phyloP scores from a whole-genome alignment of 2,797 vertebrate genomes.

The Spondyliosoma cantharus region DNA sequence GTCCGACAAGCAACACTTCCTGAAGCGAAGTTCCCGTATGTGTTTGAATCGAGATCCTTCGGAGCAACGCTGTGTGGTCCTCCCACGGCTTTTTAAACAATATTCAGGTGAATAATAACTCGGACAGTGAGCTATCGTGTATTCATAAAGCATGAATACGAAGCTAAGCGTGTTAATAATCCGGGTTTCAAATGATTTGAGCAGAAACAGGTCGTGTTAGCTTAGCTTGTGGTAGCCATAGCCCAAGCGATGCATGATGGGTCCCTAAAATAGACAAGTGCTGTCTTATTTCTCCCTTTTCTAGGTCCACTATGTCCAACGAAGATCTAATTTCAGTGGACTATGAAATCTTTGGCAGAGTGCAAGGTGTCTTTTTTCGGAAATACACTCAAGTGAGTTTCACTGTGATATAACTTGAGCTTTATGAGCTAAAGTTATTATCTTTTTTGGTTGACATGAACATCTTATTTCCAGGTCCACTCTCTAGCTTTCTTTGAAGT shows the following conservation, averaged over 20 bases:
- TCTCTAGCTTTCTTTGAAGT: neutral
- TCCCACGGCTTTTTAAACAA: neutral
- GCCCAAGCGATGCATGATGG: neutral
- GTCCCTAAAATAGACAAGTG: neutral
- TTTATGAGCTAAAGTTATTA: neutral
- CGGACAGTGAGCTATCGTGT: accelerated
- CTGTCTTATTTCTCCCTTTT: slow-evolving; percentile 16
- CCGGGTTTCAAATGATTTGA: neutral
- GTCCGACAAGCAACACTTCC: slow-evolving; percentile 58
- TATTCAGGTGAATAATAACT: slow-evolving; percentile 43
- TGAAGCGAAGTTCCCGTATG: slow-evolving; percentile 52
- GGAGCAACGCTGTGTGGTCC: neutral
- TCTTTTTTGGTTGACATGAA: neutral
- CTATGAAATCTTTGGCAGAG: slow-evolving; percentile 92
- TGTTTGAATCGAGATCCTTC: slow-evolving; percentile 34
- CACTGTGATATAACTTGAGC: neutral
- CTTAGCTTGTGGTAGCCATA: slow-evolving; percentile 40
- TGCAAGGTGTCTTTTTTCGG: slow-evolving; percentile 97
- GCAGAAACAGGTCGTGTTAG: slow-evolving; percentile 23
- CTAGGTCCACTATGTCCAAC: slow-evolving; percentile 82
- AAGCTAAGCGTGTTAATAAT: neutral
- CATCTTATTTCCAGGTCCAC: neutral
- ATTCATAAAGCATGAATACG: accelerated
- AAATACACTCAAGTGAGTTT: slow-evolving; percentile 93
- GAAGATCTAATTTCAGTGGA: slow-evolving; percentile 90